Evolutionary conservation across 2,113 vertebrate species (phyloP), one percentile per base, ranked within the genome.

Genomic region (Nerophis lumbriciformis): DNA sequence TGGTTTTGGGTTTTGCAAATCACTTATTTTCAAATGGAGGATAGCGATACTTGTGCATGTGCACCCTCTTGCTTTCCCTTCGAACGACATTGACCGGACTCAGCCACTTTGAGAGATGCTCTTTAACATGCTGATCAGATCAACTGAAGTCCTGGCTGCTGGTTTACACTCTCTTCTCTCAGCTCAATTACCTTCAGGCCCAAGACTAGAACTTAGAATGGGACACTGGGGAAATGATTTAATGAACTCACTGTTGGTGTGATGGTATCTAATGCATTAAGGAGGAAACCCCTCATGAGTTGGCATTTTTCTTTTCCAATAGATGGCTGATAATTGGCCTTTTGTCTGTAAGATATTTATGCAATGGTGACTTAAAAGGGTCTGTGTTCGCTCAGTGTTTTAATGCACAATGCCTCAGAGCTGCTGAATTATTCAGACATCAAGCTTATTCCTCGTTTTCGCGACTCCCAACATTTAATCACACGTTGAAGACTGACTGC

Each of bases 61-160:
- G 0, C 50, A 51, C 36, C 55, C 65, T n/a, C 61, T 53, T 21
- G 19, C 61, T 59, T 19, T 53, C 39, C 63, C 59, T 71, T 35
- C 48, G 54, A 63, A 70, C 65, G 6, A 13, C 61, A 56, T 67
- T 53, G 37, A 66, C 66, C 38, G 37, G 50, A 48, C 53, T 81
- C 72, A 72, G 61, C 54, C 68, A 59, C 53, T 68, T 66, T 66
- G 75, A 75, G 60, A 70, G 71, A 59, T 63, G 14, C 65, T 1
- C 5, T 59, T 80, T 82, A 65, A 77, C 61, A 76, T 86, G 82
- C 61, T 72, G 72, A 84, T 83, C 37, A 69, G 66, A 48, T 48
- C 36, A 55, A 71, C 53, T 45, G 65, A 10, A 9, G 47, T 66
- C 16, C 38, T 35, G 49, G 28, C 61, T 28, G 51, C 53, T 59